A percentile compares a stretch with the other conserved stretches of the same genome.
phyloP scores from a whole-genome alignment of 2,797 vertebrate genomes.

The Ataeniobius toweri region DNA sequence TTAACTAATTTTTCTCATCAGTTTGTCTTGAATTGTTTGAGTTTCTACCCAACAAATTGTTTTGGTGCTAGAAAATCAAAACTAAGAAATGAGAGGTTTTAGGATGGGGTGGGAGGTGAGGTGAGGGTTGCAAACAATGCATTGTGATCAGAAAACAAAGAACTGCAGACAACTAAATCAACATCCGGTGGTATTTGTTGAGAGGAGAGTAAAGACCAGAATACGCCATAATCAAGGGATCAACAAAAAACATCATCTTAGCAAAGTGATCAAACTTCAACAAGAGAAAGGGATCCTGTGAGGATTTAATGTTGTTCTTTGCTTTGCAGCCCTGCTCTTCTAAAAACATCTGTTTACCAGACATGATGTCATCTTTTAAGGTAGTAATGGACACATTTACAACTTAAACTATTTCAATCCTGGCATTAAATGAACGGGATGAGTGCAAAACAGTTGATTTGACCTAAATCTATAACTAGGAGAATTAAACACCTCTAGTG shows the following conservation, averaged over 20 bases:
- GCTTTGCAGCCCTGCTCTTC: too few species aligned
- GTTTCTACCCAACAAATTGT: too few species aligned
- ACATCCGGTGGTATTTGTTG: not conserved
- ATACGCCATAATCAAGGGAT: not conserved
- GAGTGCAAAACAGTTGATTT: too few species aligned
- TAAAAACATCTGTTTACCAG: too few species aligned
- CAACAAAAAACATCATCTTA: not conserved
- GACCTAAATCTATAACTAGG: not conserved
- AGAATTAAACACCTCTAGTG: too few species aligned
- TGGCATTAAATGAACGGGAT: too few species aligned
- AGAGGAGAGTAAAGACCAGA: not conserved
- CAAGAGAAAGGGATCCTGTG: not conserved
- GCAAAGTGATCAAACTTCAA: not conserved
- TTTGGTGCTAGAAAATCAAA: not conserved
- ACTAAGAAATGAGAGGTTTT: not conserved
- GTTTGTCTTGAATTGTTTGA: not conserved
- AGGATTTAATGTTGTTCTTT: too few species aligned
- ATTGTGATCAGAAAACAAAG: not conserved
- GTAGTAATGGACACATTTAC: too few species aligned
- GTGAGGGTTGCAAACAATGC: not conserved
- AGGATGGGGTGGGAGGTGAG: not conserved
- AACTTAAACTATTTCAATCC: too few species aligned
- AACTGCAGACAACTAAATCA: not conserved
- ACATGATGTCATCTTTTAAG: too few species aligned
- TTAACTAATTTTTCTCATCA: not conserved